Evolutionary conservation across 2,113 vertebrate genomes (phyloP).

Genomic region (Helogale parvula): DNA sequence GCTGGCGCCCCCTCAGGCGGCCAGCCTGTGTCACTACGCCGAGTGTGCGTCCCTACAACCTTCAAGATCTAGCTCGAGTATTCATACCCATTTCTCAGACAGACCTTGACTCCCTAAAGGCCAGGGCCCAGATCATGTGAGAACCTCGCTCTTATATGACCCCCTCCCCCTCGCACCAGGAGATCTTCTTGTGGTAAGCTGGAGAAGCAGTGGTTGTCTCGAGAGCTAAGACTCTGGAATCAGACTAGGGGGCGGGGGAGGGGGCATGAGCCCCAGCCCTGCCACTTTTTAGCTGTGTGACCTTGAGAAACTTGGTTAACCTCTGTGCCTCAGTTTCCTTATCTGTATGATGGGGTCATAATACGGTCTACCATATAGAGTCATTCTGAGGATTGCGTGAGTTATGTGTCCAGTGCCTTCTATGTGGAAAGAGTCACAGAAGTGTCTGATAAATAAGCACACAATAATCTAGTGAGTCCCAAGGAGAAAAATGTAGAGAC

Average conservation of each 20-base stretch:
- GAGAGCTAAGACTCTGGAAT: not conserved
- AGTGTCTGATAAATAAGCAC: not conserved
- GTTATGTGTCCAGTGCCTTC: not conserved
- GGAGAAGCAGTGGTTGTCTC: not conserved
- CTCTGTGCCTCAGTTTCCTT: not conserved
- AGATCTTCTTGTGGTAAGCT: not conserved
- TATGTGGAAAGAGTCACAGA: not conserved
- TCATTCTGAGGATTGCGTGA: not conserved
- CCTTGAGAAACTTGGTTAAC: not conserved
- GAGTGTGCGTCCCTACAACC: not conserved
- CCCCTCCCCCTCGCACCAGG: not conserved
- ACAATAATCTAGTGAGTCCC: not conserved
- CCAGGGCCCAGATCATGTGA: not conserved
- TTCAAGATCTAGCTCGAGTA: not conserved
- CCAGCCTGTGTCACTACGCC: conserved; percentile 44
- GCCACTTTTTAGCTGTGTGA: not conserved
- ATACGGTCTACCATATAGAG: not conserved
- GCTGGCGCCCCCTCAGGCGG: conserved; percentile 65
- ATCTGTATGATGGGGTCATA: not conserved
- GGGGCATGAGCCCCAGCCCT: not conserved
- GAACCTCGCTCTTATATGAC: not conserved
- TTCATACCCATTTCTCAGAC: conserved; percentile 43
- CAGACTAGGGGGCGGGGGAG: not conserved
- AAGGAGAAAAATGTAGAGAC: not conserved
- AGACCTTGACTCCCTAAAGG: not conserved